Base-by-base conservation (phyloP, 2,888 invertebrate species). In the Cephus spinipes region DNA sequence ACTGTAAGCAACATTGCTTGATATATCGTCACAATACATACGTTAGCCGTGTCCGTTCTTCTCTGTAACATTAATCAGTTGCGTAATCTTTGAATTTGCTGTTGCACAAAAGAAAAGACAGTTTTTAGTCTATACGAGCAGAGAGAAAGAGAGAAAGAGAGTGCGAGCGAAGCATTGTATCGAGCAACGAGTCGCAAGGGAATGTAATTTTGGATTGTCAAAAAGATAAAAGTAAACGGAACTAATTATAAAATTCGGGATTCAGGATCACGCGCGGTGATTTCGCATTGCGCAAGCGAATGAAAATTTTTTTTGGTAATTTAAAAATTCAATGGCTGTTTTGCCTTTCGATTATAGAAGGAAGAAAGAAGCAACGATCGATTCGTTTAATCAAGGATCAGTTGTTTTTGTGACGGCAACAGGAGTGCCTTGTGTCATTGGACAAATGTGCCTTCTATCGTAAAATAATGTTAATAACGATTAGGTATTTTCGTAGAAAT, bases 31-130 rank as follows among this genome's bases (percentile, higher is more conserved):
- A 55, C 55, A 55, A 79, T 76, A 76, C 77, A 78, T 74, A 80
- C 77, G 76, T 78, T 79, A 73, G 75, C 78, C 77, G 76, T 79
- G 74, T 76, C 68, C 40, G 77, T 74, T 74, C 35, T 79, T 74
- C 71, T 30, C 73, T 12, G 23, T 34, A 34, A 15, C 68, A 32
- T 73, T 31, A 33, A 68, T 55, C 36, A 71, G 31, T 33, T 74
- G 69, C 71, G 32, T 36, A 36, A 40, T 71, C 33, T 76, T 75
- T 30, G 30, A 69, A n/a, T 74, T 35, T 77, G 9, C 55, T 55
- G 55, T 55, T 55, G 23, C 55, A 55, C 23, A 55, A 23, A 9
- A 23, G 11, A 55, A 23, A 55, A 55, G 55, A 55, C 55, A 23
- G 2, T 55, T 23, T 55, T 55, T 55, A 55, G 15, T 55, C 23